Conservation (phyloP, 1,140 invertebrate species). For the Periplaneta americana region DNA sequence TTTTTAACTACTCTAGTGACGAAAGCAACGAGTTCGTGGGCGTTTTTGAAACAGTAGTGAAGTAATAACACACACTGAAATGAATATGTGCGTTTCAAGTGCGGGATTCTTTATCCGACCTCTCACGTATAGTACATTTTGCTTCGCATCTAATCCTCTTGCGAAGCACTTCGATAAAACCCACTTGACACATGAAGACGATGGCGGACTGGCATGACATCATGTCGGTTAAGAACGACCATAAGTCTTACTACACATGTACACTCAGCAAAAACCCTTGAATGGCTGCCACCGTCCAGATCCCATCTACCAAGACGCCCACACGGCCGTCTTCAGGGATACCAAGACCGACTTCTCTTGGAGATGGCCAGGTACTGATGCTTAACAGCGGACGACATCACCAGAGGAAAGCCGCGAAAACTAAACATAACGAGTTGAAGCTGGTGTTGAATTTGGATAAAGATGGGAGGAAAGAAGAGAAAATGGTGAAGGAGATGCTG, state of each 20-base stretch:
- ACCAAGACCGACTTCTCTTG: background rate
- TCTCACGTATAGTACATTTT: too few relatives aligned
- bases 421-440: slow-evolving; percentile 10
- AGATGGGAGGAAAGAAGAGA: background rate
- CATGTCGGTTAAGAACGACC: background rate
- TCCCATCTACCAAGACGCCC: background rate
- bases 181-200: background rate
- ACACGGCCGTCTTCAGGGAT: background rate
- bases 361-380: background rate
- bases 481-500: background rate
- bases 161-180: background rate
- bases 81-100: too few relatives aligned
- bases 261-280: background rate
- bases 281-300: background rate
- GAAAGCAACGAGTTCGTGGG: too few relatives aligned
- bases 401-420: slow-evolving; percentile 3
- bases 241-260: too few relatives aligned
- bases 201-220: background rate
- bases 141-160: too few relatives aligned
- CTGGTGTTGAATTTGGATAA: background rate
- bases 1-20: too few relatives aligned
- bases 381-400: background rate
- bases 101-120: too few relatives aligned
- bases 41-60: too few relatives aligned
- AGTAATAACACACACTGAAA: too few relatives aligned